Conservation (phyloP, 1,140 invertebrate genomes). For the Drosophila hydei region DNA sequence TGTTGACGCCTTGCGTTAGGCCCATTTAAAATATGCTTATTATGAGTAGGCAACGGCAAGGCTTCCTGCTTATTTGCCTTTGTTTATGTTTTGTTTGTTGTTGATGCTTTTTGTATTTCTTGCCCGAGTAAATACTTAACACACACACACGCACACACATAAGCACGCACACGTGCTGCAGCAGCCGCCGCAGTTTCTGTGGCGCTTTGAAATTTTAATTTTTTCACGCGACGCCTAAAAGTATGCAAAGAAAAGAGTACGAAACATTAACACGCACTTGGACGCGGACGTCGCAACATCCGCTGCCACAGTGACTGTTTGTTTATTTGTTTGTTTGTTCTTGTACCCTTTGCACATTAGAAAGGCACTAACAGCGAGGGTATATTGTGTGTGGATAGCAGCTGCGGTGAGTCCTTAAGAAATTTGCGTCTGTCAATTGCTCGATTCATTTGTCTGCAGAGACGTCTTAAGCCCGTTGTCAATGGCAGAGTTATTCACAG, state of each 20-base stretch:
- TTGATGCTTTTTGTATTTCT: constrained; percentile 45
- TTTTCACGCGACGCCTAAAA: constrained; percentile 71
- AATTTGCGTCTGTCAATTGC: no score
- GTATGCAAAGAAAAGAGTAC: constrained; percentile 53
- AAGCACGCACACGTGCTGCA: constrained; percentile 1
- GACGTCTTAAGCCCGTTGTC: no score
- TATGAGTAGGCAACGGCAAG: constrained; percentile 40
- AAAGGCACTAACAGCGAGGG: neutral
- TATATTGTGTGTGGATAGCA: neutral
- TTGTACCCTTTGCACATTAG: constrained; percentile 3
- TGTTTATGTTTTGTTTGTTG: constrained; percentile 60
- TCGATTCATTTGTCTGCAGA: no score
- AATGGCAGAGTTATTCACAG: no score
- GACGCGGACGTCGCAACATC: constrained; percentile 2
- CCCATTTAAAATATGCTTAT: constrained; percentile 67
- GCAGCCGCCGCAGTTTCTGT: constrained; percentile 56
- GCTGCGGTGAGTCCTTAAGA: neutral
- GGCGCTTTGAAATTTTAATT: constrained; percentile 78
- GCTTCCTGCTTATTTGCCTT: constrained; percentile 72
- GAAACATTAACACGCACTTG: constrained; percentile 45
- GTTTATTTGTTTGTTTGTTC: constrained; percentile 16
- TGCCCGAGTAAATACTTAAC: constrained; percentile 59
- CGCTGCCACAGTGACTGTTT: constrained; percentile 24
- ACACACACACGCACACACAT: constrained; percentile 27
- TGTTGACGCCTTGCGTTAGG: constrained; percentile 55